These are phyloP conservation scores for Ceratina japonica DNA, from an alignment of 1,140 invertebrate species.

Conservation along the genomic window DNA sequence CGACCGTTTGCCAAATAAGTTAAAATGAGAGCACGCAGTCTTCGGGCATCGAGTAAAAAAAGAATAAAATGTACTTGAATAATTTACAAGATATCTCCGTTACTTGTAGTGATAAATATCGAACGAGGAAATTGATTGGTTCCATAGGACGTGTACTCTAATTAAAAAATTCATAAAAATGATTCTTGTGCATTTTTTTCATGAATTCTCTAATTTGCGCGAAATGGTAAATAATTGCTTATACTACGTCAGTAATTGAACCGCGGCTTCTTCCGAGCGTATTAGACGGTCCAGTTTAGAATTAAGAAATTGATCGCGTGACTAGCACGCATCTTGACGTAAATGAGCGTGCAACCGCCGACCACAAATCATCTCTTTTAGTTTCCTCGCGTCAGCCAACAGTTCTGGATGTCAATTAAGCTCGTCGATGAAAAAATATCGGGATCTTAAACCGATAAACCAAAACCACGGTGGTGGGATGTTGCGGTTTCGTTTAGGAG, in stretches of 20 bases:
- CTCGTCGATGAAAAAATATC: background rate
- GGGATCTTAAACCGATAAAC: constrained; percentile 2
- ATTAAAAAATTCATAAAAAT: no score
- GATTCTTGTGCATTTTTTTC: no score
- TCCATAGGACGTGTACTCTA: no score
- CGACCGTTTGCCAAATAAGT: background rate
- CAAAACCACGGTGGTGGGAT: background rate
- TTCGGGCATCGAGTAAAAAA: no score
- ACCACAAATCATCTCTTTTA: constrained; percentile 34
- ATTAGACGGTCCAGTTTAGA: background rate
- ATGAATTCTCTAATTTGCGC: background rate
- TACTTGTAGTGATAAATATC: no score
- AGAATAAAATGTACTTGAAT: no score
- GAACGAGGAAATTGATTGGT: no score
- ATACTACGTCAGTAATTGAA: no score
- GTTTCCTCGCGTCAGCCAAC: background rate
- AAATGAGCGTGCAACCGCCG: constrained; percentile 36
- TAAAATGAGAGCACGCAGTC: background rate
- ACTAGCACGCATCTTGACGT: constrained; percentile 20
- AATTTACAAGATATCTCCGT: no score
- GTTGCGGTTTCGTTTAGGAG: background rate
- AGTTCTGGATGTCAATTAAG: constrained; percentile 10
- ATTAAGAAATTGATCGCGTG: constrained; percentile 38
- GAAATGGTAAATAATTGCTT: constrained; percentile 13
- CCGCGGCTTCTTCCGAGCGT: background rate